Conservation (phyloP, 2,113 vertebrate species). For the Brevimyrus niger region DNA sequence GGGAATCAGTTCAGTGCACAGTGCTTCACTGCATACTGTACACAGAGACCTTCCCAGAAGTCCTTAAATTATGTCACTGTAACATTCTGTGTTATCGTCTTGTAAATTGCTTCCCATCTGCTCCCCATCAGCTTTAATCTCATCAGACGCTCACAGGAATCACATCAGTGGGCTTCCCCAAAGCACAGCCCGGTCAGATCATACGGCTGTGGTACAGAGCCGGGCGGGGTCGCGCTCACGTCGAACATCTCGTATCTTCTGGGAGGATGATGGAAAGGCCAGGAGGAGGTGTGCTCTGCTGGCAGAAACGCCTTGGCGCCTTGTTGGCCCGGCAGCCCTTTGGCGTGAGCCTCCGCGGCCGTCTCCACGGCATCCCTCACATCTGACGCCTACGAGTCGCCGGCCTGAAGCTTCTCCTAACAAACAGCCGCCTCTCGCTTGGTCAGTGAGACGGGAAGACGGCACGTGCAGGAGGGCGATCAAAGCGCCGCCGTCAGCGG, state of each 20-base stretch:
- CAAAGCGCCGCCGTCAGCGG: not conserved
- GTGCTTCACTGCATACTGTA: not conserved
- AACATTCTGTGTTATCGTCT: conserved; percentile 23
- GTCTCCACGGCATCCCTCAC: not conserved
- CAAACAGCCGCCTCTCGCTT: not conserved
- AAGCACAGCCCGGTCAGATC: not conserved
- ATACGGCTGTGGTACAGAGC: not conserved
- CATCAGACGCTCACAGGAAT: not conserved
- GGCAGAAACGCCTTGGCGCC: too few species aligned
- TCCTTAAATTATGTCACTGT: conserved; percentile 22
- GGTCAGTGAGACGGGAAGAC: not conserved
- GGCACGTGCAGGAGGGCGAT: not conserved
- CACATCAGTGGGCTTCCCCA: not conserved
- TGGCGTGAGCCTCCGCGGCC: not conserved
- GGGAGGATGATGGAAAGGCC: not conserved
- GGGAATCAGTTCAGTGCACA: not conserved
- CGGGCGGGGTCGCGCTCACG: not conserved
- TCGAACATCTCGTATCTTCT: not conserved
- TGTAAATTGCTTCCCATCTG: conserved; percentile 18
- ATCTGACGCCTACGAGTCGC: not conserved
- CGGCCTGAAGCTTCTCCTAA: not conserved
- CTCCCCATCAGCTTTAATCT: not conserved
- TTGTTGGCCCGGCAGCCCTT: not conserved
- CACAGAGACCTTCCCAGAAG: not conserved
- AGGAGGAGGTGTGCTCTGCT: not conserved